Conservation (phyloP, 2,888 invertebrate species). For the Digitonthophagus gazella region DNA sequence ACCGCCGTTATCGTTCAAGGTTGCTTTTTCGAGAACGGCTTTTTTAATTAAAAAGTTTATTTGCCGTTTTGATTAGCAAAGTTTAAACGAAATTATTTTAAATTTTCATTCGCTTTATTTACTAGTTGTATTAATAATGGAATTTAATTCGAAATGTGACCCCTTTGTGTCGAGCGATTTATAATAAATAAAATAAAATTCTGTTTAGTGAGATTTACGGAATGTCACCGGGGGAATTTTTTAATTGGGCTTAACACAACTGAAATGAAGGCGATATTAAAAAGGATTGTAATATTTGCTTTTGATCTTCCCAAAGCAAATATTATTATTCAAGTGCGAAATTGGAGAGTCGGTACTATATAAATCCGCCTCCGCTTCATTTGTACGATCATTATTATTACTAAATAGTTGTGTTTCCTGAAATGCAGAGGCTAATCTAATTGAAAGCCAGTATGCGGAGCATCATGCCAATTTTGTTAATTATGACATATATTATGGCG, state of each 20-base stretch:
- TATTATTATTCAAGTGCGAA: neutral
- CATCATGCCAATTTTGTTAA: constrained; percentile 14
- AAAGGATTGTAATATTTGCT: too few relatives aligned
- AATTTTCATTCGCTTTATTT: neutral
- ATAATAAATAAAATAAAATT: too few relatives aligned
- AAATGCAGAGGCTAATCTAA: neutral
- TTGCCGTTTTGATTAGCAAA: neutral
- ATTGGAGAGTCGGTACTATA: neutral
- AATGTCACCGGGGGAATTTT: too few relatives aligned
- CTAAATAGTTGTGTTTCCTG: neutral
- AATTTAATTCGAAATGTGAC: neutral
- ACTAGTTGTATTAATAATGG: neutral
- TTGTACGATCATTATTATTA: neutral
- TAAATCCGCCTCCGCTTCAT: neutral
- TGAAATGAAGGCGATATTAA: too few relatives aligned
- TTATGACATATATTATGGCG: constrained; percentile 15
- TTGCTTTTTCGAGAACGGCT: neutral
- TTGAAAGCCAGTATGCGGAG: neutral
- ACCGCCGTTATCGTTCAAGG: neutral
- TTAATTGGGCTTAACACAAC: too few relatives aligned
- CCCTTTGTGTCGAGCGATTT: too few relatives aligned
- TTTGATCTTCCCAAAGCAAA: neutral
- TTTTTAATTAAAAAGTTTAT: neutral
- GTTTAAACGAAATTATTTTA: neutral
- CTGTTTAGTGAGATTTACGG: too few relatives aligned